Base-by-base conservation (phyloP, 1,140 invertebrate genomes). In the Cotesia glomerata region DNA sequence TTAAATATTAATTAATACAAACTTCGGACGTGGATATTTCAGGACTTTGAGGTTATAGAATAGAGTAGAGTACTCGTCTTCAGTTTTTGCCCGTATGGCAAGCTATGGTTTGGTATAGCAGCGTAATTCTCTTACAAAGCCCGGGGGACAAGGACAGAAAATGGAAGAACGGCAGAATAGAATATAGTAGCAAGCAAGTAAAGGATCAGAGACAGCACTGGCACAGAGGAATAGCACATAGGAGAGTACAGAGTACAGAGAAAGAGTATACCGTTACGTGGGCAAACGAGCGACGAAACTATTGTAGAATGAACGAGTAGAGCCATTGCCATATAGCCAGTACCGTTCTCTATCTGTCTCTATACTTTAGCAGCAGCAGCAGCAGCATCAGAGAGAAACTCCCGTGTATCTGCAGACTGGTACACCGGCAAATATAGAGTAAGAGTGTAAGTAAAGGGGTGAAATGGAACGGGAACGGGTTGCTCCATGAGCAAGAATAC, bases 261-360 rank as follows among this genome's bases (percentile, higher is more conserved):
- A 4, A 14, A 59, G 11, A n/a, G 56, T 58, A 52, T 49, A 69
- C 54, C 54, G 58, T 69, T 58, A 49, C 54, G 54, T 36, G 56
- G 68, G 58, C 68, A 69, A 58, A 69, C 54, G 68, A 61, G 54
- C 36, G 39, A 71, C 36, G 34, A 45, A 54, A 18, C 59, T 64
- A 56, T 26, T 26, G 26, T 26, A 26, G 45, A 63, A 61, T 65
- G 69, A 51, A 63, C 61, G 69, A 69, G 32, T 14, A 39, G 14
- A 34, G 14, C n/a, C 68, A 35, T 34, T 69, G 34, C 39, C 35
- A 59, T 34, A 52, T 16, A 36, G 56, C 26, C 16, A 11, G 39
- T 45, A 45, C 39, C 11, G 39, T 45, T 45, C 39, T 45, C 2
- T 45, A 45, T 45, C 39, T 45, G 11, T 45, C 7, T 45, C 39